Base-by-base conservation (phyloP, 1,140 invertebrate species). In the Odontomachus brunneus region DNA sequence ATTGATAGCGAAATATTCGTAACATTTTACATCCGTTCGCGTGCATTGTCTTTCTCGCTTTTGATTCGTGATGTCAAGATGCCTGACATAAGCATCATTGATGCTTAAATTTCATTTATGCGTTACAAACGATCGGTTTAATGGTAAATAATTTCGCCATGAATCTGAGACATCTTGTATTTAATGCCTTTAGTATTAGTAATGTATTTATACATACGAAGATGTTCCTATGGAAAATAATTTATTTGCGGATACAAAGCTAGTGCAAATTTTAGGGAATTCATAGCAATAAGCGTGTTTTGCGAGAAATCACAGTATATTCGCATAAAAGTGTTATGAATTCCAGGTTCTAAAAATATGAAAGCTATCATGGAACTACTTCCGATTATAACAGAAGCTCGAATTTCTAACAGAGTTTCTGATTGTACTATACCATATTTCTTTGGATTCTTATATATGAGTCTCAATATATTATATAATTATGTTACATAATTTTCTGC, bases 161-260 rank as follows among this genome's bases (percentile, higher is more conserved):
- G n/a, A 53, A 7, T 33, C 48, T n/a, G 48, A 38, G 48, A 66
- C 19, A 38, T 66, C 62, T 76, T 76, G 74, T 33, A 24, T 66
- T 66, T 66, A 29, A 55, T 17, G 48, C 63, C n/a, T 15, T 76
- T 76, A 55, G 48, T 53, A 29, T 14, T 53, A 66, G 15, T 76
- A 66, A 9, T 53, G 2, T 66, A 66, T 26, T 66, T 76, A 29
- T 38, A 76, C 15, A 53, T 62, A 76, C 3, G 9, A 76, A 74
- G 33, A 66, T 83, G 84, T 87, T 87, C 85, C 78, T 87, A 83
- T 82, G 44, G 22, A 60, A 48, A 83, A 0, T 86, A 73, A 86
- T 83, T 86, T 76, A 86, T 76, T 72, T 83, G 62, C 55, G 38
- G 66, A 55, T 24, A 14, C 24, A 7, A 17, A 12, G 51, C 71